Percentiles rank a stretch among this genome's conserved stretches.
phyloP scores from a whole-genome alignment of 1,140 invertebrate genomes.

The Achatina immaculata region DNA sequence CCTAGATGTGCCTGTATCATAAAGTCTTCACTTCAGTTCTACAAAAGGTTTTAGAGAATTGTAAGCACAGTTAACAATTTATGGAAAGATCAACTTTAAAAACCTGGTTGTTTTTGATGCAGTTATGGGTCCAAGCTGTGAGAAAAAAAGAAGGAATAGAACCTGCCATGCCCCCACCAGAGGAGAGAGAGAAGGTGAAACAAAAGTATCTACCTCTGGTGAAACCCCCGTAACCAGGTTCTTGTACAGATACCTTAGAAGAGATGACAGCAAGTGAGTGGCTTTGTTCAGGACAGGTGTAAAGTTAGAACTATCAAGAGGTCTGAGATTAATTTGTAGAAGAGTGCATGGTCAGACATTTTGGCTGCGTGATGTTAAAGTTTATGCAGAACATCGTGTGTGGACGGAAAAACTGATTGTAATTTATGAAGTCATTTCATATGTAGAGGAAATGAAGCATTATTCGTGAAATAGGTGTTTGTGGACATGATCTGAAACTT shows the following conservation, averaged over 20 bases:
- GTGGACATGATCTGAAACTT: no score
- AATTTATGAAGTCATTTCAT: no score
- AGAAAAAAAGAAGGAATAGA: background rate
- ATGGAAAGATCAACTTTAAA: no score
- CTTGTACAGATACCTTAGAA: background rate
- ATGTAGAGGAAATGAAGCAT: no score
- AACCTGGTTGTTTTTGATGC: background rate
- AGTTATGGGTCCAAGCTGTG: background rate
- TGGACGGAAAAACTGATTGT: background rate
- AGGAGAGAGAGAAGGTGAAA: background rate
- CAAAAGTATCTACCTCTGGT: background rate
- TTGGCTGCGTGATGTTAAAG: background rate
- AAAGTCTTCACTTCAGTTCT: no score
- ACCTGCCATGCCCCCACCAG: background rate
- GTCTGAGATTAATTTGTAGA: no score
- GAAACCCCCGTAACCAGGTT: background rate
- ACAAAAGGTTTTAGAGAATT: no score
- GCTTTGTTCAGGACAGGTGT: background rate
- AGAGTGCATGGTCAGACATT: no score
- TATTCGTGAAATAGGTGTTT: no score
- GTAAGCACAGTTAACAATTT: no score
- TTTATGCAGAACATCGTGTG: background rate
- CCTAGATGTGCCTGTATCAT: no score
- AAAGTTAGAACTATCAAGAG: background rate
- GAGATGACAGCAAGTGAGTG: background rate